phyloP scores from a whole-genome alignment of 2,888 invertebrate genomes.

The Pheosia gnoma region DNA sequence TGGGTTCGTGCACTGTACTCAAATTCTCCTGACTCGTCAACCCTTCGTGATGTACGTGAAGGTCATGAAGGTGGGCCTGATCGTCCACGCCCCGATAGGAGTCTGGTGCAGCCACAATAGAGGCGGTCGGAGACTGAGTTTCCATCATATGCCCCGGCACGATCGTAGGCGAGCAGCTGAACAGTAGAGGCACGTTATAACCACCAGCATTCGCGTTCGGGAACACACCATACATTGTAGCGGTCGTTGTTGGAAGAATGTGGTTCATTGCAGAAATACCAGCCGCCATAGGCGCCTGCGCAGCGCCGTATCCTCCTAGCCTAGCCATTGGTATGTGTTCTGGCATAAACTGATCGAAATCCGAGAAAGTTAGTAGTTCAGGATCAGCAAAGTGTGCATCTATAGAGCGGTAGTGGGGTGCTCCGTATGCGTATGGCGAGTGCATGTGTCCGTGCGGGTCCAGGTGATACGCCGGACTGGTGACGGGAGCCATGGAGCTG shows the following conservation, averaged over 20 bases:
- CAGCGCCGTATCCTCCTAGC: slow-evolving; percentile 43
- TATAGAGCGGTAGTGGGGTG: slow-evolving; percentile 52
- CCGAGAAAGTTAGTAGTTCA: slow-evolving; percentile 62
- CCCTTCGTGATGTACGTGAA: slow-evolving; percentile 42
- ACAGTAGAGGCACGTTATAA: slow-evolving; percentile 66
- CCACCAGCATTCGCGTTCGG: slow-evolving; percentile 64
- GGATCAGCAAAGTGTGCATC: slow-evolving; percentile 47
- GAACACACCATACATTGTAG: slow-evolving; percentile 63
- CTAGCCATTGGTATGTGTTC: slow-evolving; percentile 60
- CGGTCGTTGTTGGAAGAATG: slow-evolving; percentile 34
- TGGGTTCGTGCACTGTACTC: slow-evolving; percentile 39
- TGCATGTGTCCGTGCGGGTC: slow-evolving; percentile 17
- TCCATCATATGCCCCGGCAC: slow-evolving; percentile 60
- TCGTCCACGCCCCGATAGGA: slow-evolving; percentile 57
- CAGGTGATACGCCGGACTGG: slow-evolving; percentile 31
- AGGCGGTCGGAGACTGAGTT: slow-evolving; percentile 39
- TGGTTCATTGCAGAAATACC: slow-evolving; percentile 19
- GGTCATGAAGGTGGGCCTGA: slow-evolving; percentile 35
- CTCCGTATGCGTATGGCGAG: slow-evolving; percentile 44
- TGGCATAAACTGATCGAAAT: slow-evolving; percentile 52
- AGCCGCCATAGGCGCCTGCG: slow-evolving; percentile 18
- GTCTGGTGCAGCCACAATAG: slow-evolving; percentile 19
- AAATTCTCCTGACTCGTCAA: slow-evolving; percentile 35
- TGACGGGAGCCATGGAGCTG: slow-evolving; percentile 41
- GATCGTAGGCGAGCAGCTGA: slow-evolving; percentile 72